These are phyloP conservation scores for Diglossa cyanea DNA, from an alignment of 2,797 vertebrate species.

Conservation along the genomic window DNA sequence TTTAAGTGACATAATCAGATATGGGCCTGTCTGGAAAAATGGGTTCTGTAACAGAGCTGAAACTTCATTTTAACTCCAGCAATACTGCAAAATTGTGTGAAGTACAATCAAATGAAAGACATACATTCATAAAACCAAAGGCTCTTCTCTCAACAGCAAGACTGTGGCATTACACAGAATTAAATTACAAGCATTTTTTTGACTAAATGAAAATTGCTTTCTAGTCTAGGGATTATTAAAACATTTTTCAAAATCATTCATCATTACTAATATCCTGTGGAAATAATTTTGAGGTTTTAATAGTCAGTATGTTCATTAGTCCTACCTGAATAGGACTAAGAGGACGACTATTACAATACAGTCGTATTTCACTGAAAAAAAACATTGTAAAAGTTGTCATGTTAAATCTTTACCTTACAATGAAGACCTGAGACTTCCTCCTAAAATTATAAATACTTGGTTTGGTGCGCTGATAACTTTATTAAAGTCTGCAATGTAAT, in stretches of 20 bases:
- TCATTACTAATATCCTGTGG: not conserved
- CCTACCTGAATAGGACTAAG: not conserved
- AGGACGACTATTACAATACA: not conserved
- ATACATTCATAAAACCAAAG: not conserved
- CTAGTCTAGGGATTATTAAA: not conserved
- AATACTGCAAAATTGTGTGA: not conserved
- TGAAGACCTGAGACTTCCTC: not conserved
- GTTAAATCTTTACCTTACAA: not conserved
- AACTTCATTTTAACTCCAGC: not conserved
- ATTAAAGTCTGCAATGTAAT: not conserved
- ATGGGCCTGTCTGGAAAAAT: not conserved
- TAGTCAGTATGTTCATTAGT: not conserved
- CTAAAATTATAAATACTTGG: not conserved
- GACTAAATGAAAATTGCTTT: not conserved
- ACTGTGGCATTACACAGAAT: rapidly evolving
- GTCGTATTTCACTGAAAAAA: not conserved
- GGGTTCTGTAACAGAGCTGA: not conserved
- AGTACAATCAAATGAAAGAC: not conserved
- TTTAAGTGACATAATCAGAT: not conserved
- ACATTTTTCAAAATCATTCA: not conserved
- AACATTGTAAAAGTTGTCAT: not conserved
- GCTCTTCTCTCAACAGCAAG: rapidly evolving
- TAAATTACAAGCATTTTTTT: not conserved
- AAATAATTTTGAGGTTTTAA: not conserved
- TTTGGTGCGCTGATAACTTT: not conserved